phyloP scores from a whole-genome alignment of 1,140 invertebrate genomes.

The Zaprionus ghesquierei region DNA sequence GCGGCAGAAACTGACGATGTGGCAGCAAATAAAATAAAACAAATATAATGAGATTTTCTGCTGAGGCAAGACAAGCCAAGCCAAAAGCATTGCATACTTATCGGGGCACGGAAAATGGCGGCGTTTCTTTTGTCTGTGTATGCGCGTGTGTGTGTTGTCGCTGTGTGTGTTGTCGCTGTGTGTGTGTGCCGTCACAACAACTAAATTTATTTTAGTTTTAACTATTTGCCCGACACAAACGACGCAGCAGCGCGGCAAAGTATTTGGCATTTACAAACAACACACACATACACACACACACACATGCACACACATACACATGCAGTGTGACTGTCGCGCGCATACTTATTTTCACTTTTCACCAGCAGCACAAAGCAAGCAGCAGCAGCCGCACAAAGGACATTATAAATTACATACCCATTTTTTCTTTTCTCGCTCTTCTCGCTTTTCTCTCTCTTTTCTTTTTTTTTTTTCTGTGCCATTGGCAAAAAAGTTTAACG shows the following conservation, averaged over 20 bases:
- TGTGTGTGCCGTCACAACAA: conserved; percentile 47
- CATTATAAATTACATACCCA: conserved; percentile 80
- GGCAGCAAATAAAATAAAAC: conserved; percentile 78
- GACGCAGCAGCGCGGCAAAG: conserved; percentile 43
- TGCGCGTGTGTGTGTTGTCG: not conserved
- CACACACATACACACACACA: conserved; percentile 36
- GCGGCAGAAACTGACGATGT: conserved; percentile 59
- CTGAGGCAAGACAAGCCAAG: conserved; percentile 25
- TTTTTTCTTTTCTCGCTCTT: conserved; percentile 14
- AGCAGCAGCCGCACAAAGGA: conserved; percentile 62
- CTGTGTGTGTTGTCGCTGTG: not conserved
- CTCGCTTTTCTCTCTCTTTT: conserved; percentile 15
- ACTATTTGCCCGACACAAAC: conserved; percentile 72
- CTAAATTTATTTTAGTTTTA: conserved; percentile 81
- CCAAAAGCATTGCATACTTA: conserved; percentile 70
- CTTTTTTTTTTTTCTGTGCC: conserved; percentile 32
- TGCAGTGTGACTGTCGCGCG: conserved; percentile 23
- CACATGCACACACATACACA: conserved; percentile 17
- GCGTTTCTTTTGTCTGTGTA: conserved; percentile 53
- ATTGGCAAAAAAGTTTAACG: conserved; percentile 41
- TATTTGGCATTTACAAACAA: conserved; percentile 54
- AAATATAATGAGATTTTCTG: conserved; percentile 81
- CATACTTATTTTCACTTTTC: conserved; percentile 76
- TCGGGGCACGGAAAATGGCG: conserved; percentile 72
- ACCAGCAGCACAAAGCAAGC: conserved; percentile 47